Evolutionary conservation across 2,888 invertebrate species (phyloP).

Genomic region (Epistrophe grossulariae): DNA sequence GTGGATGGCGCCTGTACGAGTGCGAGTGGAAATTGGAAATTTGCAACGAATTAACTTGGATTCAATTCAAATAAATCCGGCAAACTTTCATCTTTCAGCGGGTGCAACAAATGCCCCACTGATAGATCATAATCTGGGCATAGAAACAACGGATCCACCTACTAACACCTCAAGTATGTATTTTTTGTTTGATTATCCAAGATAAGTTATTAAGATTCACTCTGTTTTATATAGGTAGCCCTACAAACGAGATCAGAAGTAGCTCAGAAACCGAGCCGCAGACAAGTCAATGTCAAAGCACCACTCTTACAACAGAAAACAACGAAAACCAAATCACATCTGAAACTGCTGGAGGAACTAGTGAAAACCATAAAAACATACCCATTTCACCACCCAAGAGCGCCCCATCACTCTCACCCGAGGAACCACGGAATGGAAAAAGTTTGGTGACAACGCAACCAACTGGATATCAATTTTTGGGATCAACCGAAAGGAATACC

Average conservation of each 20-base stretch:
- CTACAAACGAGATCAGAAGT: constrained; percentile 43
- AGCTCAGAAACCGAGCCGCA: constrained; percentile 55
- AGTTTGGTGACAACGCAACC: constrained; percentile 60
- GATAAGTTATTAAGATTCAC: constrained; percentile 20
- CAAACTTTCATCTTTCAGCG: constrained; percentile 75
- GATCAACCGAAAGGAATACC: constrained; percentile 59
- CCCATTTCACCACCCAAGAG: constrained; percentile 36
- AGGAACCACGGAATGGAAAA: constrained; percentile 31
- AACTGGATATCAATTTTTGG: constrained; percentile 67
- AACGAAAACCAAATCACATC: constrained; percentile 46
- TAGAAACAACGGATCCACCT: constrained; percentile 47
- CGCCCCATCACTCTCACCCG: constrained; percentile 30
- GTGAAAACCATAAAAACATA: constrained; percentile 33
- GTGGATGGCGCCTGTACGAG: constrained; percentile 78
- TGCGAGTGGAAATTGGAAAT: constrained; percentile 81
- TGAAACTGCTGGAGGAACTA: constrained; percentile 34
- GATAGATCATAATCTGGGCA: constrained; percentile 45
- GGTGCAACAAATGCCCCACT: constrained; percentile 27
- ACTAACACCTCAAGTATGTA: constrained; percentile 53
- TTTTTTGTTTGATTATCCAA: background rate
- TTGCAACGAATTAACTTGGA: constrained; percentile 83
- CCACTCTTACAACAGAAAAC: constrained; percentile 21
- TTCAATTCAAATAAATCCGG: constrained; percentile 81
- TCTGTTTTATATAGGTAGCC: constrained; percentile 30
- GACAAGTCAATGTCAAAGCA: constrained; percentile 32